These are phyloP conservation scores for Pollenia labialis DNA, from an alignment of 2,888 invertebrate genomes.

Conservation along the genomic window DNA sequence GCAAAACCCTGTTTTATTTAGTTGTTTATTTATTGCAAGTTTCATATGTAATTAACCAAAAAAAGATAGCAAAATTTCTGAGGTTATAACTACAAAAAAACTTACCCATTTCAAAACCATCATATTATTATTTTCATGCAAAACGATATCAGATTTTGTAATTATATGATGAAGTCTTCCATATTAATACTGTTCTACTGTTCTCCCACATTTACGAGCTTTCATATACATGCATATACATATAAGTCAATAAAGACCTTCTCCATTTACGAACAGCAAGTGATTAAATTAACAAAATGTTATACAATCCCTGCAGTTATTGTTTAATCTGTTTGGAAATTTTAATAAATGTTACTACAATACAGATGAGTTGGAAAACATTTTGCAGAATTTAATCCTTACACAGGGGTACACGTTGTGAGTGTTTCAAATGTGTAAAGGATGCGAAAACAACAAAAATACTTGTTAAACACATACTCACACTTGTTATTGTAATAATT, in stretches of 20 bases:
- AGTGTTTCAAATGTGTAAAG: conserved; percentile 6
- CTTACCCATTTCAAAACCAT: too few species aligned
- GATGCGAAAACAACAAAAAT: conserved; percentile 15
- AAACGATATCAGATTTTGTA: too few species aligned
- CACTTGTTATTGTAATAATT: conserved; percentile 1
- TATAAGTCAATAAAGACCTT: neutral
- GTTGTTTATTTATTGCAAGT: too few species aligned
- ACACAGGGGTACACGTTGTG: neutral
- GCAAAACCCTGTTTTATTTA: too few species aligned
- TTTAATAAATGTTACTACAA: conserved; percentile 28
- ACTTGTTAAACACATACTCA: neutral
- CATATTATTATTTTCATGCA: too few species aligned
- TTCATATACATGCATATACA: neutral
- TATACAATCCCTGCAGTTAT: conserved; percentile 44
- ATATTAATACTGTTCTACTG: too few species aligned
- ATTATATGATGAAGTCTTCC: too few species aligned
- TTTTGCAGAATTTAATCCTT: neutral
- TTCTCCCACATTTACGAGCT: neutral
- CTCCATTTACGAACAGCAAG: neutral
- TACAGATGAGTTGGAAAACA: neutral
- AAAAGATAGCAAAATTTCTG: too few species aligned
- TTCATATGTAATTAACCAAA: too few species aligned
- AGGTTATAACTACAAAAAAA: too few species aligned
- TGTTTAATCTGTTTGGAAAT: conserved; percentile 48
- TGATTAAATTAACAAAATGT: conserved; percentile 60